phyloP scores from a whole-genome alignment of 2,888 invertebrate genomes.

The Trypoxylon attenuatum region DNA sequence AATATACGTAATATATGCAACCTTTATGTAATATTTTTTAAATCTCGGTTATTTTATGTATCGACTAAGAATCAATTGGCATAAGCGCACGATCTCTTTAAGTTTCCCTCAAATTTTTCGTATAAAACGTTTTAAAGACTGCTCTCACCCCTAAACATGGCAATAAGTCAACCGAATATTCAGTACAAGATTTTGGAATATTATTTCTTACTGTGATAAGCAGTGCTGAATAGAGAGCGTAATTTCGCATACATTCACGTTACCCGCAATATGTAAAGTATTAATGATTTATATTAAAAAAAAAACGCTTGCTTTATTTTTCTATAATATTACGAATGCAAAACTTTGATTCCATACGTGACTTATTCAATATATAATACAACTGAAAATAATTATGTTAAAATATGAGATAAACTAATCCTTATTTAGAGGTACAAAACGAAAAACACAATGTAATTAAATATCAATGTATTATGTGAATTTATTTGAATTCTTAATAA shows the following conservation, averaged over 20 bases:
- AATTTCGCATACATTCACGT: conserved; percentile 25
- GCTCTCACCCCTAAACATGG: conserved; percentile 13
- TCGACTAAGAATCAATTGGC: conserved; percentile 5
- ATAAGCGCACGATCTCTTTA: conserved; percentile 22
- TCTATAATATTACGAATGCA: conserved; percentile 15
- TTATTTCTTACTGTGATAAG: conserved; percentile 49
- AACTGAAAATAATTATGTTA: conserved; percentile 6
- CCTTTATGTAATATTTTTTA: conserved; percentile 13
- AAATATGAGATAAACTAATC: conserved; percentile 2
- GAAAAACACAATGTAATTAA: conserved; percentile 21
- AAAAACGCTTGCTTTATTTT: too few species aligned
- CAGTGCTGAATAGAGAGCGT: conserved; percentile 33
- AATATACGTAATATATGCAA: conserved; percentile 17
- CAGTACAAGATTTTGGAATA: conserved; percentile 37
- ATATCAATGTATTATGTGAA: conserved; percentile 31
- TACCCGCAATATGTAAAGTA: conserved; percentile 31
- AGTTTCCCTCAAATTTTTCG: conserved; percentile 27
- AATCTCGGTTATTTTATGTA: conserved; percentile 25
- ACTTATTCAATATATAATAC: conserved; percentile 5
- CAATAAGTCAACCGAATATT: conserved; percentile 18
- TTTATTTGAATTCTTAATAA: conserved; percentile 48
- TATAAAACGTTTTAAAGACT: conserved; percentile 29
- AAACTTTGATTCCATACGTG: conserved; percentile 16
- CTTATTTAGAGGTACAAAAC: background rate
- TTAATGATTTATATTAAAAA: too few species aligned